phyloP scores from a whole-genome alignment of 2,113 vertebrate species.

The Sterna hirundo region DNA sequence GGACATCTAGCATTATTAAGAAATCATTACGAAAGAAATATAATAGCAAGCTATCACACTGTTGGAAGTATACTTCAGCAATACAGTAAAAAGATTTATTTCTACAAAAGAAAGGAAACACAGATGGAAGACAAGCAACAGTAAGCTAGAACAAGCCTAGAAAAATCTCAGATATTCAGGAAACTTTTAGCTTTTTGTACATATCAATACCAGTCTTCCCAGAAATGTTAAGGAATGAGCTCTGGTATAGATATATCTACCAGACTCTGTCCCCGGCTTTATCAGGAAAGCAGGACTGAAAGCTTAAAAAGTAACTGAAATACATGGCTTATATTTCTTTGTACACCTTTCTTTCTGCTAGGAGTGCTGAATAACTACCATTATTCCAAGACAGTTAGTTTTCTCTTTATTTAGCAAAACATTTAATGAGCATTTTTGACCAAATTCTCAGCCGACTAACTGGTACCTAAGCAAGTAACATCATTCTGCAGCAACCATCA shows the following conservation, averaged over 20 bases:
- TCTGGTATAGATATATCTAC: not conserved
- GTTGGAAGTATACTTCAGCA: not conserved
- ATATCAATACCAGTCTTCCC: not conserved
- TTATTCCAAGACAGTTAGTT: not conserved
- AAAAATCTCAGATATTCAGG: not conserved
- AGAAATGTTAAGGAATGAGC: not conserved
- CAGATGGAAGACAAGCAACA: not conserved
- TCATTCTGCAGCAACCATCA: not conserved
- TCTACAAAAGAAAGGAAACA: not conserved
- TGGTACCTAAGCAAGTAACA: not conserved
- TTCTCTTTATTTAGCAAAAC: not conserved
- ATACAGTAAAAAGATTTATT: not conserved
- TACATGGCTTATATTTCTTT: not conserved
- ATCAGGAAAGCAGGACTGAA: not conserved
- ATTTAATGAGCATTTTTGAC: not conserved
- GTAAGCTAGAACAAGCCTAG: not conserved
- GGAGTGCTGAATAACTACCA: not conserved
- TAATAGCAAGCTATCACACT: not conserved
- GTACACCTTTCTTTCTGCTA: not conserved
- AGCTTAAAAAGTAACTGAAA: not conserved
- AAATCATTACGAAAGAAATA: not conserved
- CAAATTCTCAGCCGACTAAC: not conserved
- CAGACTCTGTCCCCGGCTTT: not conserved
- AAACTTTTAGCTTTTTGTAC: not conserved
- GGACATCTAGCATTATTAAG: not conserved